These are phyloP conservation scores for Pipistrellus pipistrellus DNA, from an alignment of 2,797 vertebrate genomes.

Conservation along the genomic window DNA sequence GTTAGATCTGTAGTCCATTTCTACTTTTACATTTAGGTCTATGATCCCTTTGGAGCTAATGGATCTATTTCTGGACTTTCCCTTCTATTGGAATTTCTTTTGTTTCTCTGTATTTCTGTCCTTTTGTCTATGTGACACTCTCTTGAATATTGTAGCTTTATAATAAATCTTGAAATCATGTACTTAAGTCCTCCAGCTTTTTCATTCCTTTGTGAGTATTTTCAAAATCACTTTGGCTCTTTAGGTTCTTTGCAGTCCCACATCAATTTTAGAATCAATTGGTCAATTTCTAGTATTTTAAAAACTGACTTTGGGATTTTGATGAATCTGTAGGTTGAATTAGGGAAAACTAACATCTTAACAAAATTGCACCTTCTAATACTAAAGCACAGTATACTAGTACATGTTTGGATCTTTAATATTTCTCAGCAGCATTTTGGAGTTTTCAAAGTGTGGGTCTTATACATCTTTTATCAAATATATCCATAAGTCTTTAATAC, in stretches of 20 bases:
- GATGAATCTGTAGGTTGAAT: background rate
- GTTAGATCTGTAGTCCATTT: background rate
- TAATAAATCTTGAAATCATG: constrained; percentile 18
- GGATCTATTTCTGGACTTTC: background rate
- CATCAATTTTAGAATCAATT: constrained; percentile 12
- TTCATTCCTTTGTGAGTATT: background rate
- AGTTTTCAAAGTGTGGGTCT: background rate
- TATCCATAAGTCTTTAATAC: background rate
- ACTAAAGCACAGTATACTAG: background rate
- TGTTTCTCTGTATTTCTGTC: background rate
- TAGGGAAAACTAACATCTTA: background rate
- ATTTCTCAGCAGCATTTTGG: constrained; percentile 16
- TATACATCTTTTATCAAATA: background rate
- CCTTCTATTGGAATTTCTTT: background rate
- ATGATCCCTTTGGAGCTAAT: constrained; percentile 4
- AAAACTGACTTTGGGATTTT: background rate
- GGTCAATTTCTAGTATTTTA: background rate
- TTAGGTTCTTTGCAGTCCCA: background rate
- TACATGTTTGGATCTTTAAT: background rate
- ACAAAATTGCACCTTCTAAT: background rate
- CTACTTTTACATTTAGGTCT: constrained; percentile 2
- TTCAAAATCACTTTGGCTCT: background rate
- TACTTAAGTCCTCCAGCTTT: background rate
- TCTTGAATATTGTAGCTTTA: background rate
- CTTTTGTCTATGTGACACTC: background rate